Evolutionary conservation across 2,888 invertebrate genomes (phyloP), one percentile per base, ranked within the genome.

Genomic region (Micoletzkya japonica): DNA sequence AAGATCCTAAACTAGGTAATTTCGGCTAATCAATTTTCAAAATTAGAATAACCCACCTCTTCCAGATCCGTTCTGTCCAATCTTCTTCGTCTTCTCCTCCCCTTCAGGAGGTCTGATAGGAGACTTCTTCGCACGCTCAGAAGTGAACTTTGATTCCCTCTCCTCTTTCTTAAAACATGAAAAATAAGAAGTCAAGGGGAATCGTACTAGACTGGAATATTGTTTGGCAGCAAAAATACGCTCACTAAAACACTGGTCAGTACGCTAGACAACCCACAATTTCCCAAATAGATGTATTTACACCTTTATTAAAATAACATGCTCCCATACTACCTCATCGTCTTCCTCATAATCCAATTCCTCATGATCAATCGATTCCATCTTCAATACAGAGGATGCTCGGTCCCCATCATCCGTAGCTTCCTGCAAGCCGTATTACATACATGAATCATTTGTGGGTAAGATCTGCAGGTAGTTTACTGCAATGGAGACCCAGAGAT

Each of bases 331-430:
- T 26, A 77, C 74, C 20, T 72, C 73, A 4, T 78, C 76, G 30
- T 78, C 78, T 26, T 78, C 78, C 30, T 77, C 78, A 58, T 77
- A 77, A 59, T 78, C 78, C 57, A 76, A 32, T 64, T 78, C 76
- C 70, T 76, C 76, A 32, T 74, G 70, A n/a, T 75, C 74, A 56
- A 72, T 59, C 2, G 63, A 64, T 26, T 66, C 54, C n/a, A 52
- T 28, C 36, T 54, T 54, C n/a, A 14, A 2, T 10, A 52, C 32
- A 26, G 17, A 24, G 28, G 17, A 36, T 7, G 63, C 63, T 7
- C 26, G 3, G 30, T 66, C 64, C 4, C 20, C 64, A 17, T 30
- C 44, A 30, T 2, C 26, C 44, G 61, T 44, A 26, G 61, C 49
- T 10, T 63, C 63, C 20, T 37, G 49, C n/a, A n/a, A n/a, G n/a